phyloP scores from a whole-genome alignment of 2,888 invertebrate species.

The Macrophya annulata region DNA sequence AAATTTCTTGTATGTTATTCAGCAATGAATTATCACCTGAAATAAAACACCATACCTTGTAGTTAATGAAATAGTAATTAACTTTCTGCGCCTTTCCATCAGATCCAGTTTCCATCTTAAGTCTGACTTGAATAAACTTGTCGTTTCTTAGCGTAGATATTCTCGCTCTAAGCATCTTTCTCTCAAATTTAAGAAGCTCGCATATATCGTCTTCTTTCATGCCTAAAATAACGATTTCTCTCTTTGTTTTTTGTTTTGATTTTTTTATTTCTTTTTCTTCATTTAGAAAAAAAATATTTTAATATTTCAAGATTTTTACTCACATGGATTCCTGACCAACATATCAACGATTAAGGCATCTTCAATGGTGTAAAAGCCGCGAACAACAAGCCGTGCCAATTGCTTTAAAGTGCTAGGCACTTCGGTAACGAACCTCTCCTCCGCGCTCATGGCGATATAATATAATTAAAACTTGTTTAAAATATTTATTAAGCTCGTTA shows the following conservation, averaged over 20 bases:
- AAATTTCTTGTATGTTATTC: neutral
- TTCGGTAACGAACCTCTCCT: constrained; percentile 92
- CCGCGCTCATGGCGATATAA: constrained; percentile 81
- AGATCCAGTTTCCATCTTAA: constrained; percentile 96
- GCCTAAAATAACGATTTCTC: constrained; percentile 78
- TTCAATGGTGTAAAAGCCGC: constrained; percentile 97
- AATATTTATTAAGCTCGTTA: neutral
- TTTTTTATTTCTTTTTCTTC: neutral
- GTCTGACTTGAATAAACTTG: constrained; percentile 94
- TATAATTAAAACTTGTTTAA: neutral
- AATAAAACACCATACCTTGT: constrained; percentile 83
- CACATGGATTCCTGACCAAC: constrained; percentile 96
- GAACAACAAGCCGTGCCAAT: constrained; percentile 93
- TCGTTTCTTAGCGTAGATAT: constrained; percentile 94
- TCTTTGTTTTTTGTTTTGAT: neutral
- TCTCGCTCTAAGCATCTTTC: constrained; percentile 94
- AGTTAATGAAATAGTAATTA: constrained; percentile 98
- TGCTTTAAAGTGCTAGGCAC: constrained; percentile 97
- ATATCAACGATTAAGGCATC: constrained; percentile 97
- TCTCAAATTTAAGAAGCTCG: constrained; percentile 95
- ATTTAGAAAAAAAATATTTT: neutral
- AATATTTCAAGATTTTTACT: constrained; percentile 73
- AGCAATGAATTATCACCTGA: neutral
- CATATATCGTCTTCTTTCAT: constrained; percentile 96
- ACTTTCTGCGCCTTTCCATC: constrained; percentile 98